phyloP scores from a whole-genome alignment of 37 sponge, comb jelly and placozoan genomes.

The Spongilla lacustris region DNA sequence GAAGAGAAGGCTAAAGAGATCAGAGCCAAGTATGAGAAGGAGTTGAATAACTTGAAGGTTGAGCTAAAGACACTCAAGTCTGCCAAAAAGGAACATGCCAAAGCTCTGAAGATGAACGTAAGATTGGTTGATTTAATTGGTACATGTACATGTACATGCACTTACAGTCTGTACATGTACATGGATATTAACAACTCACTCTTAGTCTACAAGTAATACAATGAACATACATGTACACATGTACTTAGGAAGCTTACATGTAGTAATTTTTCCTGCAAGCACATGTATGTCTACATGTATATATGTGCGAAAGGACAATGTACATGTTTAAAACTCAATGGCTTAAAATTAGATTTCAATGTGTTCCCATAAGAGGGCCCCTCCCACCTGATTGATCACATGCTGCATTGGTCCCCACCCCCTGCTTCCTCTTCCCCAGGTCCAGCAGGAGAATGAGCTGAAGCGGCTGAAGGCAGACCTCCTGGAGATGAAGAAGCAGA shows the following conservation, averaged over 20 bases:
- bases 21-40: conserved; percentile 56
- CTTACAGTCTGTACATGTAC: neutral
- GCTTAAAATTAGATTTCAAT: no score
- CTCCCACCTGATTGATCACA: no score
- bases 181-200: no score
- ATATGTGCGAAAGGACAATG: no score
- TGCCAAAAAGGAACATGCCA: conserved; percentile 73
- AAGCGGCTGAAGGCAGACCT: conserved; percentile 61
- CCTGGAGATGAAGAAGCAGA: conserved; percentile 88
- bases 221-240: no score
- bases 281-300: no score
- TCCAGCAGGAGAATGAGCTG: conserved; percentile 71
- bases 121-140: neutral
- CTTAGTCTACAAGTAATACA: no score
- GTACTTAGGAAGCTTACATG: no score
- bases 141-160: neutral
- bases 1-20: conserved; percentile 68
- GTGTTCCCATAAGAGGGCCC: no score
- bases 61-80: conserved; percentile 67
- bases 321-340: no score
- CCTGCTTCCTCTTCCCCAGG: conserved; percentile 32
- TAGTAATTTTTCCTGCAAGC: no score
- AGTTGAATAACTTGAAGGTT: conserved; percentile 44
- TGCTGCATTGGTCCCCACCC: neutral
- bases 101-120: conserved; percentile 75